Percentiles rank a stretch among this genome's conserved stretches.
phyloP scores from a whole-genome alignment of 2,888 invertebrate species.

The Anagyrus pseudococci region DNA sequence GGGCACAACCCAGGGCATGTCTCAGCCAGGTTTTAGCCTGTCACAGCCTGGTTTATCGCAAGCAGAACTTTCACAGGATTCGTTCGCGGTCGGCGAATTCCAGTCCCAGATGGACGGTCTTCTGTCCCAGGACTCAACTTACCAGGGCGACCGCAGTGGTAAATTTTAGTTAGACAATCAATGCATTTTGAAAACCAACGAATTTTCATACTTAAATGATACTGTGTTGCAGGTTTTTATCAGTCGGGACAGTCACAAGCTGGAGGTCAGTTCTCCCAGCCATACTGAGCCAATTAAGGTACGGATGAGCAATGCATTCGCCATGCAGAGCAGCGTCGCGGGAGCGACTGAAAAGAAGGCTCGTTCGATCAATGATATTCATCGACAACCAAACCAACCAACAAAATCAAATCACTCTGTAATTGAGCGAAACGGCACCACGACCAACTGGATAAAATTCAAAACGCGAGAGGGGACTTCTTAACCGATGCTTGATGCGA shows the following conservation, averaged over 20 bases:
- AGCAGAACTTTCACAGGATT: constrained; percentile 81
- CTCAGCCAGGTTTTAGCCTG: constrained; percentile 72
- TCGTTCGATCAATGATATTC: constrained; percentile 58
- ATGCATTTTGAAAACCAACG: not conserved
- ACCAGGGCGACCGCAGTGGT: constrained; percentile 72
- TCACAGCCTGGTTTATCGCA: constrained; percentile 76
- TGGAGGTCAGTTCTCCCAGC: constrained; percentile 71
- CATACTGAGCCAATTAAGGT: constrained; percentile 67
- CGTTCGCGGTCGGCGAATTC: constrained; percentile 81
- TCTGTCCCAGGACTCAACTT: constrained; percentile 90
- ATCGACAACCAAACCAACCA: constrained; percentile 37
- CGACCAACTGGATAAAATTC: constrained; percentile 24
- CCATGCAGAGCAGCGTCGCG: constrained; percentile 61
- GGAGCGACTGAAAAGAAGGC: constrained; percentile 61
- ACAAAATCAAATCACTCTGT: constrained; percentile 37
- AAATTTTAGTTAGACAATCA: constrained; percentile 3
- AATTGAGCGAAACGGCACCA: constrained; percentile 36
- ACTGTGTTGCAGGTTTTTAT: constrained; percentile 59
- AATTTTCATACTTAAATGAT: not conserved
- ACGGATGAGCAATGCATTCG: constrained; percentile 60
- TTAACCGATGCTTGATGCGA: constrained; percentile 23
- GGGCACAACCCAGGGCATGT: constrained; percentile 68
- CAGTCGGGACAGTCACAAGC: constrained; percentile 64
- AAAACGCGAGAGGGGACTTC: too few species aligned
- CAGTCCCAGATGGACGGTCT: constrained; percentile 95